Conservation (phyloP, 2,888 invertebrate genomes). For the Callosobruchus maculatus region DNA sequence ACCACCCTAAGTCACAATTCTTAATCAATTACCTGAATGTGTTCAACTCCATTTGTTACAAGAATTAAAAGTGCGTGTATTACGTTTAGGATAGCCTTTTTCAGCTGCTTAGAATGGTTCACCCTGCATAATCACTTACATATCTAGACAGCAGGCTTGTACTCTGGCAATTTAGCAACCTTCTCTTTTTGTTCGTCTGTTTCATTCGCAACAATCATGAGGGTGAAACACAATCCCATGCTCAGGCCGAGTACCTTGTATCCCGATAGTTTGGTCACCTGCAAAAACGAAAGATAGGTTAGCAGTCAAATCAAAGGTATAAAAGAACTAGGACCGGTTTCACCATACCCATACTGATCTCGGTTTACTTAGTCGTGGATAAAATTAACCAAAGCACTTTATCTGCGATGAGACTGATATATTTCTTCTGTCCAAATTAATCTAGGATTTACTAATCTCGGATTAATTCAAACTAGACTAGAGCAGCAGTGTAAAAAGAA, state of each 20-base stretch:
- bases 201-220: constrained; percentile 64
- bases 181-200: constrained; percentile 62
- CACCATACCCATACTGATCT: no score
- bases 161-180: constrained; percentile 58
- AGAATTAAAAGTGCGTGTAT: background rate
- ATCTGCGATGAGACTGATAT: no score
- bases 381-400: no score
- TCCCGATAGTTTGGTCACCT: constrained; percentile 64
- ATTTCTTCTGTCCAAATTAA: no score
- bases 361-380: no score
- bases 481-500: no score
- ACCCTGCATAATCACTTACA: background rate
- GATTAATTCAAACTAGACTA: no score
- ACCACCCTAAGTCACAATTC: background rate
- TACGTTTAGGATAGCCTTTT: background rate
- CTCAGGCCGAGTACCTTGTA: constrained; percentile 73
- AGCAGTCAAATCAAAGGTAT: background rate
- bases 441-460: no score
- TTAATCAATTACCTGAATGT: background rate
- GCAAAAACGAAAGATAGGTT: constrained; percentile 14
- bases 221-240: constrained; percentile 83
- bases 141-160: constrained; percentile 28
- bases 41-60: background rate
- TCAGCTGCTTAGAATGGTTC: background rate
- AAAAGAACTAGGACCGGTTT: no score